These are phyloP conservation scores for Speoplatyrhinus poulsoni DNA, from an alignment of 2,113 vertebrate genomes.

Conservation along the genomic window DNA sequence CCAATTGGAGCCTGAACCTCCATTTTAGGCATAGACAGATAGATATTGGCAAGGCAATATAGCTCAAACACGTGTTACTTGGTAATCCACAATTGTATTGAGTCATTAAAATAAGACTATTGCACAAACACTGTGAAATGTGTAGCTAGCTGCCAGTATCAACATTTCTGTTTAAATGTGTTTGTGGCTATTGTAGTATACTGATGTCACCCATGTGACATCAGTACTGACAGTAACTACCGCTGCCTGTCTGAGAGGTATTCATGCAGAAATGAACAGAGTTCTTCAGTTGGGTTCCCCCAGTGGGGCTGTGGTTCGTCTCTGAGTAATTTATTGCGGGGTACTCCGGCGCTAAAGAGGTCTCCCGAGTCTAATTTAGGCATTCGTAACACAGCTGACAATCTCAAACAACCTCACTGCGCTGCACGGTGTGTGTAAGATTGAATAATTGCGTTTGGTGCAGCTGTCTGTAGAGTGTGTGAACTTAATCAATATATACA, in stretches of 20 bases:
- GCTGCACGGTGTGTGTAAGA: conserved; percentile 31
- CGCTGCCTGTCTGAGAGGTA: conserved; percentile 2
- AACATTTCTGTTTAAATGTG: not conserved
- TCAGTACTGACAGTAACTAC: conserved; percentile 23
- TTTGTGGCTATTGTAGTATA: conserved; percentile 16
- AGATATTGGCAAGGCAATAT: conserved; percentile 47
- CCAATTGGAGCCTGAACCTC: conserved; percentile 26
- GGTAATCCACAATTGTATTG: conserved; percentile 46
- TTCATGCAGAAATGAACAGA: conserved; percentile 44
- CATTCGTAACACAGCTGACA: conserved; percentile 52
- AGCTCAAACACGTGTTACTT: conserved; percentile 26
- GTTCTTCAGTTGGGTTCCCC: conserved; percentile 20
- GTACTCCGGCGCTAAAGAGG: conserved; percentile 58
- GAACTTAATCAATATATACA: conserved; percentile 40
- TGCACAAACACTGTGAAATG: not conserved
- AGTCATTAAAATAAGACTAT: conserved; percentile 44
- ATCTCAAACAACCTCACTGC: conserved; percentile 35
- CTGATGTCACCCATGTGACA: conserved; percentile 19
- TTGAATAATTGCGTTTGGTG: conserved; percentile 54
- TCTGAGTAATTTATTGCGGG: conserved; percentile 60
- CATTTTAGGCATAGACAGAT: conserved; percentile 28
- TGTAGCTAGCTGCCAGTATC: too few relatives aligned
- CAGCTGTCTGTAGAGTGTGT: conserved; percentile 35
- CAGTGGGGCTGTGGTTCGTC: conserved; percentile 24
- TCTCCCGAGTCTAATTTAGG: conserved; percentile 73